phyloP scores from a whole-genome alignment of 2,888 invertebrate genomes.

The Machimus atricapillus region DNA sequence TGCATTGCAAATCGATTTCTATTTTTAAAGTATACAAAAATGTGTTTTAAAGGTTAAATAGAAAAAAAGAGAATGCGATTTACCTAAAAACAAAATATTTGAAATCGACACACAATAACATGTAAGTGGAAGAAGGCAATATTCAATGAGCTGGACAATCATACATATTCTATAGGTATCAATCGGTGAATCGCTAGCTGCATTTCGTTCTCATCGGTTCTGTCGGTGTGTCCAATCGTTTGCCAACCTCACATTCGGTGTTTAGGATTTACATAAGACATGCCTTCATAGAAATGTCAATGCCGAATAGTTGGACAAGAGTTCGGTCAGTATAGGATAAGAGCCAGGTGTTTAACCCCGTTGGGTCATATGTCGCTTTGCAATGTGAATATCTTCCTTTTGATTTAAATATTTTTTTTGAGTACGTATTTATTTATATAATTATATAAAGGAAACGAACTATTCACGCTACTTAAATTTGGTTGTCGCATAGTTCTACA shows the following conservation, averaged over 20 bases:
- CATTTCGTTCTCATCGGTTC: not conserved
- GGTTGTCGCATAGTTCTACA: not conserved
- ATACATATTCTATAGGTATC: slow-evolving; percentile 2
- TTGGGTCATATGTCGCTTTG: not conserved
- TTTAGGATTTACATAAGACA: slow-evolving; percentile 6
- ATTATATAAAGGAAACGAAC: not conserved
- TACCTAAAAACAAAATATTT: not conserved
- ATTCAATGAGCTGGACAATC: not conserved
- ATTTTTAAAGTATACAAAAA: not conserved
- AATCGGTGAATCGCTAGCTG: not conserved
- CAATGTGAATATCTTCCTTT: not conserved
- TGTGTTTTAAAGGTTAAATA: not conserved
- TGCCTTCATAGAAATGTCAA: slow-evolving; percentile 10
- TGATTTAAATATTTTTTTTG: not conserved
- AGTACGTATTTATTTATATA: not conserved
- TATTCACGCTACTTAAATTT: not conserved
- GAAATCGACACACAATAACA: not conserved
- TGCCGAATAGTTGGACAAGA: not conserved
- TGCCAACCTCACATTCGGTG: not conserved
- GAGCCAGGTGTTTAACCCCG: slow-evolving; percentile 3
- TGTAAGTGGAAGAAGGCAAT: not conserved
- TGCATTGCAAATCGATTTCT: not conserved
- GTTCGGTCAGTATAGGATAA: not conserved
- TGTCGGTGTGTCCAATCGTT: not conserved
- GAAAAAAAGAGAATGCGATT: not conserved